These are phyloP conservation scores for Margaritifera margaritifera DNA, from an alignment of 2,888 invertebrate species.

Conservation along the genomic window DNA sequence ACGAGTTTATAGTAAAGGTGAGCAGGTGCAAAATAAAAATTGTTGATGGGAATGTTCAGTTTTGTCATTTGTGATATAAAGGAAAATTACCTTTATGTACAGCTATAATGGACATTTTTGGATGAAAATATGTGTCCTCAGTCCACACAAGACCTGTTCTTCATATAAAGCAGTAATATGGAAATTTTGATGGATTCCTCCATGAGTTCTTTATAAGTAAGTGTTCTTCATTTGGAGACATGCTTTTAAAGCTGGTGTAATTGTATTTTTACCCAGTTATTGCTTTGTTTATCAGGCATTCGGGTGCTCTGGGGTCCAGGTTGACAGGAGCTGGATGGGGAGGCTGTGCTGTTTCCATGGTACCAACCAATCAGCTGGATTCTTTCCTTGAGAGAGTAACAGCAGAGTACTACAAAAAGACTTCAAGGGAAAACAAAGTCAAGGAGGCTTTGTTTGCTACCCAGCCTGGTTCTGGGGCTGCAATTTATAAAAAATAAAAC, in stretches of 20 bases:
- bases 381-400: conserved; percentile 82
- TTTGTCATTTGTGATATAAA: too few relatives aligned
- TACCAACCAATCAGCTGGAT: conserved; percentile 78
- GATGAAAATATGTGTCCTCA: too few relatives aligned
- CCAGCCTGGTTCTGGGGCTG: conserved; percentile 73
- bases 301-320: conserved; percentile 86
- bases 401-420: conserved; percentile 79
- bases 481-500: conserved; percentile 46
- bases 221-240: not conserved
- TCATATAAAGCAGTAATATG: too few relatives aligned
- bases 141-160: too few relatives aligned
- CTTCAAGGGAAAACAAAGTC: conserved; percentile 75
- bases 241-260: not conserved
- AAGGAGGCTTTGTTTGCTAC: conserved; percentile 83
- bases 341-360: conserved; percentile 93
- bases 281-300: conserved; percentile 48
- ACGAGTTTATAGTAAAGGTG: too few relatives aligned
- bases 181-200: too few relatives aligned
- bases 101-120: too few relatives aligned
- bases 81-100: too few relatives aligned
- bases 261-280: not conserved
- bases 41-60: too few relatives aligned
- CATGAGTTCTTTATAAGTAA: not conserved
- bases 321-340: conserved; percentile 99
- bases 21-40: too few relatives aligned